Conservation (phyloP, 53 echinoderm and acorn worm genomes). For the Antedon mediterranea region DNA sequence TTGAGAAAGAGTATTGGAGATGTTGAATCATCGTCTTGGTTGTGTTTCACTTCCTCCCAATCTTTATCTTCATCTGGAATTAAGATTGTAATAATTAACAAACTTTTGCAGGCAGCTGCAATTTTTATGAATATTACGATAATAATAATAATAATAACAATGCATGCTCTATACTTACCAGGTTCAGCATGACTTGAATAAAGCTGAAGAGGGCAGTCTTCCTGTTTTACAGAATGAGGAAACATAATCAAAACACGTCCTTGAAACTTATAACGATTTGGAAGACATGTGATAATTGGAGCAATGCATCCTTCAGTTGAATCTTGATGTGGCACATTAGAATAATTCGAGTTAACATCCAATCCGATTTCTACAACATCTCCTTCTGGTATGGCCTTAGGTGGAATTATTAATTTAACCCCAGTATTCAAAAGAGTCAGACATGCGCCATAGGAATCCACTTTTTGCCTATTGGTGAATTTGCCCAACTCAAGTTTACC, state of each 20-base stretch:
- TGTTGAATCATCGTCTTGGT: neutral
- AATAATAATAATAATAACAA: no score
- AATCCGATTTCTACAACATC: slow-evolving; percentile 14
- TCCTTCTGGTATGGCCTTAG: slow-evolving; percentile 20
- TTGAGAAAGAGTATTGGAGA: neutral
- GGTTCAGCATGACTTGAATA: neutral
- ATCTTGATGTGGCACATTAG: slow-evolving; percentile 10
- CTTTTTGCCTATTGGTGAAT: no score
- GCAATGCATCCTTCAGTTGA: slow-evolving; percentile 14
- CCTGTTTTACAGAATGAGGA: slow-evolving; percentile 21
- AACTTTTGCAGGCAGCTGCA: no score
- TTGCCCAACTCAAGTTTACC: no score
- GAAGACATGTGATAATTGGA: slow-evolving; percentile 27
- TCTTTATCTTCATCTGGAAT: neutral
- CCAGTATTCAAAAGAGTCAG: slow-evolving; percentile 15
- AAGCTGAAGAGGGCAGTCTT: neutral
- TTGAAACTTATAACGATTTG: slow-evolving; percentile 23
- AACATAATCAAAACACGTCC: slow-evolving; percentile 17
- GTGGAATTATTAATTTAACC: slow-evolving; percentile 19
- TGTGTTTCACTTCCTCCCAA: neutral
- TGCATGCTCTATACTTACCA: no score
- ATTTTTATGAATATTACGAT: no score
- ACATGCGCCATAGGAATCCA: slow-evolving; percentile 22
- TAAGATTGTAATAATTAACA: no score
- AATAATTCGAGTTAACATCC: slow-evolving; percentile 12